phyloP scores from a whole-genome alignment of 2,797 vertebrate species.

The Sternotherus odoratus region DNA sequence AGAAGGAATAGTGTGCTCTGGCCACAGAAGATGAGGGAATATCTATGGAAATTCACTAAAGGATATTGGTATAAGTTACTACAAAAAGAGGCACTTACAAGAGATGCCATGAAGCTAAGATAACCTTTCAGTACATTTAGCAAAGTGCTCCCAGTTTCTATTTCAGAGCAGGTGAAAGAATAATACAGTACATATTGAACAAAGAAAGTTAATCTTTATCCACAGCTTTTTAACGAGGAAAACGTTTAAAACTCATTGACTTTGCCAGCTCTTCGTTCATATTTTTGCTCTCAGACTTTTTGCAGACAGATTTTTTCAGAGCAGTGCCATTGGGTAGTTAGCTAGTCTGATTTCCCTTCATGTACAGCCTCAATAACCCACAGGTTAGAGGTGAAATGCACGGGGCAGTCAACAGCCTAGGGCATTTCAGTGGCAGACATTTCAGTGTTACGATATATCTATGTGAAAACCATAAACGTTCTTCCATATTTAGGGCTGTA shows the following conservation, averaged over 20 bases:
- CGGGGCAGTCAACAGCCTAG: conserved; percentile 25
- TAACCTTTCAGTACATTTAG: conserved; percentile 73
- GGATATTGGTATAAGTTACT: conserved; percentile 6
- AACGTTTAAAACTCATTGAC: neutral
- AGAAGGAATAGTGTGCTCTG: conserved; percentile 41
- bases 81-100: conserved; percentile 53
- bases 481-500: conserved; percentile 11
- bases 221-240: conserved; percentile 31
- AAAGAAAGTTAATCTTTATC: conserved; percentile 56
- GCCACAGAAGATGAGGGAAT: conserved; percentile 45
- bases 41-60: conserved; percentile 71
- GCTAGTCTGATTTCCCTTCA: neutral
- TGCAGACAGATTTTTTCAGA: neutral
- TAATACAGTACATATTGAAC: conserved; percentile 58
- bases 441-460: conserved; percentile 57
- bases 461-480: conserved; percentile 29
- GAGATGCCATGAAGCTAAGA: neutral
- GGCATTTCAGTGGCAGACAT: conserved; percentile 19
- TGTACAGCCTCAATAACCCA: neutral
- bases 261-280: neutral
- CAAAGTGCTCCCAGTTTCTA: conserved; percentile 56
- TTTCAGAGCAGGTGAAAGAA: conserved; percentile 57
- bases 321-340: neutral
- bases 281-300: conserved; percentile 7
- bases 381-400: conserved; percentile 49